Evolutionary conservation across 2,888 invertebrate species (phyloP).

Genomic region (Ochropleura plecta): DNA sequence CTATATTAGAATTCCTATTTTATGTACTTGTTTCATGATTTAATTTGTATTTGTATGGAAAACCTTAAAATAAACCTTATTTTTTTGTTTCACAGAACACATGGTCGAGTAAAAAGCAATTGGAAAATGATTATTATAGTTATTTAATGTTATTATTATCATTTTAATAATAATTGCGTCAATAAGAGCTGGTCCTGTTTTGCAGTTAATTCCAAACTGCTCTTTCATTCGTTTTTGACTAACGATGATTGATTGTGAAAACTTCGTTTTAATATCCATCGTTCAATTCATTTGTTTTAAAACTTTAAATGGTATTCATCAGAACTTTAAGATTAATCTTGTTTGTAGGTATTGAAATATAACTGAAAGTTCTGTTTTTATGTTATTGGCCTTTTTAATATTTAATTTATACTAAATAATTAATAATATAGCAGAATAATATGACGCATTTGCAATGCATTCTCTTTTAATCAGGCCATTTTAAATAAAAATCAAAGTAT

Average conservation of each 20-base stretch:
- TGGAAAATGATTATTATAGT: constrained; percentile 34
- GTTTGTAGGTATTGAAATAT: constrained; percentile 5
- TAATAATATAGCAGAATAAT: background rate
- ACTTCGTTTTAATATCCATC: constrained; percentile 9
- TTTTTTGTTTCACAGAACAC: constrained; percentile 79
- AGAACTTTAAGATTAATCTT: constrained; percentile 20
- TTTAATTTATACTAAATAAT: background rate
- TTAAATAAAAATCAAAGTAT: background rate
- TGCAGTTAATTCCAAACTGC: constrained; percentile 16
- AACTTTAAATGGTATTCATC: background rate
- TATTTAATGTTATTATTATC: constrained; percentile 35
- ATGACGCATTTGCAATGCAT: background rate
- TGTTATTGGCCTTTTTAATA: background rate
- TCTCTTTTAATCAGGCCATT: background rate
- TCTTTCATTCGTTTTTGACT: constrained; percentile 27
- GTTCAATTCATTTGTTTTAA: constrained; percentile 6
- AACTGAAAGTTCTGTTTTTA: background rate
- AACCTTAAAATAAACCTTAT: background rate
- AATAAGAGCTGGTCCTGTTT: constrained; percentile 43
- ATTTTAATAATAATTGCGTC: constrained; percentile 27
- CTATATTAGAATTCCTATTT: background rate
- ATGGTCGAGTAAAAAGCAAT: constrained; percentile 85
- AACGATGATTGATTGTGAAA: constrained; percentile 38
- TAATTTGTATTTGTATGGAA: background rate
- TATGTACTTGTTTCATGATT: background rate